Base-by-base conservation (phyloP, 2,888 invertebrate genomes). In the Nesidiocoris tenuis region DNA sequence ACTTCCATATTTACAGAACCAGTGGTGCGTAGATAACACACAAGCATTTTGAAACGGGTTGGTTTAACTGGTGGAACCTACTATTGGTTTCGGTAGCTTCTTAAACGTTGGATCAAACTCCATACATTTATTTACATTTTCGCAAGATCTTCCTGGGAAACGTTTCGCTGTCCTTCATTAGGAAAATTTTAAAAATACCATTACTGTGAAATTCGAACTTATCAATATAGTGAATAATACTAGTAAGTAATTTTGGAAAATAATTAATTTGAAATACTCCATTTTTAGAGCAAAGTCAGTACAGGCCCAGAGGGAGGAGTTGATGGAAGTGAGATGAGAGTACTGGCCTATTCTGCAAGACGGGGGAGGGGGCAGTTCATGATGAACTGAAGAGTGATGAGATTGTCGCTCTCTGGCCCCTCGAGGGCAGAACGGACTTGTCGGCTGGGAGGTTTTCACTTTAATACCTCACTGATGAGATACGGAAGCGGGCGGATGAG, bases 321-420 rank as follows among this genome's bases (percentile, higher is more conserved):
- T 56, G 56, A 56, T 22, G 39, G 56, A 67, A 18, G 57, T 22
- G 67, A 56, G 56, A 70, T 59, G 61, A 59, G 24, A 70, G 57
- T 70, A 23, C 24, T n/a, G 70, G 23, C 22, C 17, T 18, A 55
- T 39, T 18, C 2, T 9, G 66, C 9, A 16, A 17, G 66, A 3
- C 23, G 5, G 61, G 70, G 59, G 59, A 39, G 23, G 68, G 22
- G 16, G 23, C n/a, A 39, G 57, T 21, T 17, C 57, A 59, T 70
- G 70, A 70, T 70, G 70, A 70, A 70, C 70, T 70, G 70, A 70
- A 70, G 70, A 70, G 59, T 70, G 70, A 70, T 70, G 70, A 70
- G 70, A 70, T 70, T 70, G 70, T 70, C 70, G 59, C 59, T 16
- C 21, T 19, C 1, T 55, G 54, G 7, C 56, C 65, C 1, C 23